Evolutionary conservation across 2,888 invertebrate genomes (phyloP), one percentile per base, ranked within the genome.

Genomic region (Melolontha melolontha): DNA sequence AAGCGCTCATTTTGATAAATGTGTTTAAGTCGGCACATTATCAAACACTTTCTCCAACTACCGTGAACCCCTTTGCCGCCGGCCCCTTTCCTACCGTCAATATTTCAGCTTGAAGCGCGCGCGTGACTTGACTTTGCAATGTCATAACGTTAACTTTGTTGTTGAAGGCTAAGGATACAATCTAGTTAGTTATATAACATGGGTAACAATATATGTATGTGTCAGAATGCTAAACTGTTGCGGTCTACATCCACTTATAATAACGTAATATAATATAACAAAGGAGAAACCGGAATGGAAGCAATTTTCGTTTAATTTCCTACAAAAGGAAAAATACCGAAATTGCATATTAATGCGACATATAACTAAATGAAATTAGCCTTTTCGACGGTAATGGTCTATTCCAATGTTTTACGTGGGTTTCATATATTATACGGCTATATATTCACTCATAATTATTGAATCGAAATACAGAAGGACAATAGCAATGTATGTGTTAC

Each of bases 1-100:
- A 34, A 34, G 34, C 34, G 5, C 6, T 34, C 59, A 16, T 78
- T 78, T 76, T 77, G 78, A 78, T 78, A 75, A 79, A 79, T 76
- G 77, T 73, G 74, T 74, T 75, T 72, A 78, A 79, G 76, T 78
- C 77, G 74, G 77, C 79, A 79, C 79, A 78, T 79, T 79, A 79
- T 78, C 77, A 79, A 79, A 79, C 78, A 78, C 77, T 79, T 77
- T 75, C 73, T 76, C 71, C 65, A 72, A 69, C 73, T 69, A 67
- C 70, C 69, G 69, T 22, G 22, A 22, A 10, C 49, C 47, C 16
- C 14, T 8, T 16, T 8, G 11, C 49, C 49, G 11, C 22, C 22
- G 8, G 16, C 22, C 49, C 22, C 49, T 22, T 11, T 34, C 5
- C 52, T 34, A 27, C 52, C 16, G 52, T 54, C 39, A 54, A 54